phyloP scores from a whole-genome alignment of 2,797 vertebrate species.

The Rhinichthys osculus region DNA sequence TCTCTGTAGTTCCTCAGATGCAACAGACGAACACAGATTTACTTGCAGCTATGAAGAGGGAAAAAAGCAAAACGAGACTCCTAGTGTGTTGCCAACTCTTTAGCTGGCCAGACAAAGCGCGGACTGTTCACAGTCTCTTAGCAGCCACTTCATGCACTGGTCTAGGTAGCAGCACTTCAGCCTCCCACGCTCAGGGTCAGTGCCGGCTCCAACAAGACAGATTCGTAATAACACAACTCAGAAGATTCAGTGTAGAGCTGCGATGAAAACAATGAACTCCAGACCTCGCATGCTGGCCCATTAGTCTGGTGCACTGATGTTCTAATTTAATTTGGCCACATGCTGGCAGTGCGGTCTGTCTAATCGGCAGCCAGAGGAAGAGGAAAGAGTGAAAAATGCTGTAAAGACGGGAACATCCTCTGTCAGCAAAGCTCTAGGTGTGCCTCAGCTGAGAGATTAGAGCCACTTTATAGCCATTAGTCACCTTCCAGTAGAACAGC shows the following conservation, averaged over 20 bases:
- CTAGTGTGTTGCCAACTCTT: constrained; percentile 61
- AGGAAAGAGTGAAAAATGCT: constrained; percentile 16
- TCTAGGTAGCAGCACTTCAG: constrained; percentile 48
- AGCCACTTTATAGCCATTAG: constrained; percentile 30
- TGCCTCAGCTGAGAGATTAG: constrained; percentile 14
- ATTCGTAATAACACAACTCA: background rate
- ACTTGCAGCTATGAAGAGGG: constrained; percentile 17
- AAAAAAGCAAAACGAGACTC: constrained; percentile 40
- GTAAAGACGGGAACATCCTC: constrained; percentile 24
- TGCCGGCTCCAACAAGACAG: background rate
- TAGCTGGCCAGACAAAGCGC: constrained; percentile 73
- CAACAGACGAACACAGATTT: background rate
- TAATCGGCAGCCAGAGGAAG: constrained; percentile 27
- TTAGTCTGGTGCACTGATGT: constrained; percentile 42
- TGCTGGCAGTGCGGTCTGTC: constrained; percentile 31
- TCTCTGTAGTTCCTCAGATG: background rate
- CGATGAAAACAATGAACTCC: constrained; percentile 27
- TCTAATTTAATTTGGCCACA: constrained; percentile 46
- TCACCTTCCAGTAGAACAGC: constrained; percentile 27
- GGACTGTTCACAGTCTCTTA: constrained; percentile 78
- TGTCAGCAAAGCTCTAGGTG: constrained; percentile 34
- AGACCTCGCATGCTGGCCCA: constrained; percentile 1
- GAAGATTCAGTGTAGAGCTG: background rate
- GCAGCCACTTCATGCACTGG: constrained; percentile 81
- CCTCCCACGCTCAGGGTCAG: constrained; percentile 20